Conservation (phyloP, 2,888 invertebrate species). For the Monochamus alternatus region DNA sequence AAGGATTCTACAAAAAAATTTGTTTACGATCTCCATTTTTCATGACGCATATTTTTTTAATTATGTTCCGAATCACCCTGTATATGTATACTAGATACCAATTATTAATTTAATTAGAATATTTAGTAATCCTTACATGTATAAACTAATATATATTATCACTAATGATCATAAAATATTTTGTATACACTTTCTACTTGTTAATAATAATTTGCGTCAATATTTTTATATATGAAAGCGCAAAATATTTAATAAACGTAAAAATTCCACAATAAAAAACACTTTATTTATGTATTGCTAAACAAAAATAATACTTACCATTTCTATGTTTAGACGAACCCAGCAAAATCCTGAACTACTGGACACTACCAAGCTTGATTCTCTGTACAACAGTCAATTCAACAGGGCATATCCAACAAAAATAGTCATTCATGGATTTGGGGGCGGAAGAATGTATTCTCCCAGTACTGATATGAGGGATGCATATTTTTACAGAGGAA, state of each 20-base stretch:
- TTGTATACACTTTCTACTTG: not conserved
- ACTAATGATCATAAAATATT: not conserved
- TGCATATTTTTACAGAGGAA: slow-evolving; percentile 85
- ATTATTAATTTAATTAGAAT: not conserved
- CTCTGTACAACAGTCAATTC: slow-evolving; percentile 83
- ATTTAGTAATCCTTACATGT: not conserved
- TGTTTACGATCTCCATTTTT: no score
- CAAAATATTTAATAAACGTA: not conserved
- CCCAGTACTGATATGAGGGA: slow-evolving; percentile 90
- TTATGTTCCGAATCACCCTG: no score
- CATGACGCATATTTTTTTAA: no score
- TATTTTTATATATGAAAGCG: not conserved
- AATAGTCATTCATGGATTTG: slow-evolving; percentile 93
- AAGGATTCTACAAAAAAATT: no score
- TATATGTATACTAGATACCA: not conserved
- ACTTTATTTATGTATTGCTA: no score
- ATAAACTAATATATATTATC: not conserved
- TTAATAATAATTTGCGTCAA: slow-evolving; percentile 1
- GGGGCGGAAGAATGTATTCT: slow-evolving; percentile 85
- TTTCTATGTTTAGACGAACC: slow-evolving; percentile 75
- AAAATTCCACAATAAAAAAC: not conserved
- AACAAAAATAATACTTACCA: not conserved
- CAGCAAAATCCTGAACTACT: slow-evolving; percentile 83
- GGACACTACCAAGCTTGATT: slow-evolving; percentile 80
- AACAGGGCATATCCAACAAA: slow-evolving; percentile 87